Evolutionary conservation across 2,888 invertebrate species (phyloP).

Genomic region (Brenthis daphne): DNA sequence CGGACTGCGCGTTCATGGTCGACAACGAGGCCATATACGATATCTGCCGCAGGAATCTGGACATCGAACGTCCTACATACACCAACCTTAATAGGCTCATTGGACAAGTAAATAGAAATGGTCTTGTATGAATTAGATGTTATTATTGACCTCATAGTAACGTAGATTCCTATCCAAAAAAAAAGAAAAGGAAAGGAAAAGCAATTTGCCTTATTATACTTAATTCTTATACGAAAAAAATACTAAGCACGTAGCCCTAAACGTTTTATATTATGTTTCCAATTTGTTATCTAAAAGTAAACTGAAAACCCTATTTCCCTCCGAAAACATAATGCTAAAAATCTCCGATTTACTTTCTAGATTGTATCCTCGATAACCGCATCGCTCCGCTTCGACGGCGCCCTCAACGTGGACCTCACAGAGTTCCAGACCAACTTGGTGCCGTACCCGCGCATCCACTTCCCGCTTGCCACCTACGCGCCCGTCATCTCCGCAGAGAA

Average conservation of each 20-base stretch:
- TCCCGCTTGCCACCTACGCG: conserved; percentile 95
- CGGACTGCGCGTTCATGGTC: conserved; percentile 96
- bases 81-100: conserved; percentile 94
- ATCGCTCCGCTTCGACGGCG: conserved; percentile 95
- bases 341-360: conserved; percentile 60
- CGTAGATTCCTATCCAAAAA: too few relatives aligned
- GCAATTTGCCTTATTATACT: too few relatives aligned
- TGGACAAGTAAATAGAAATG: conserved; percentile 79
- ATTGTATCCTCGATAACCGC: conserved; percentile 97
- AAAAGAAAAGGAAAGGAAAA: too few relatives aligned
- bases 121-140: too few relatives aligned
- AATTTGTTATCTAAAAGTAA: too few relatives aligned
- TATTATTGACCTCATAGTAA: too few relatives aligned
- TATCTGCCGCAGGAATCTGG: conserved; percentile 92
- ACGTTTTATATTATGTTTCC: too few relatives aligned
- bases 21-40: conserved; percentile 95
- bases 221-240: too few relatives aligned
- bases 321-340: neutral
- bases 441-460: conserved; percentile 97
- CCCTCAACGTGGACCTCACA: conserved; percentile 95
- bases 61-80: conserved; percentile 92
- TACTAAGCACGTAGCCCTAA: too few relatives aligned
- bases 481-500: conserved; percentile 96
- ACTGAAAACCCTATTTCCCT: neutral
- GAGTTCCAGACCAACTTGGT: conserved; percentile 97